Conservation (phyloP, 2,888 invertebrate genomes). For the Sipha maydis region DNA sequence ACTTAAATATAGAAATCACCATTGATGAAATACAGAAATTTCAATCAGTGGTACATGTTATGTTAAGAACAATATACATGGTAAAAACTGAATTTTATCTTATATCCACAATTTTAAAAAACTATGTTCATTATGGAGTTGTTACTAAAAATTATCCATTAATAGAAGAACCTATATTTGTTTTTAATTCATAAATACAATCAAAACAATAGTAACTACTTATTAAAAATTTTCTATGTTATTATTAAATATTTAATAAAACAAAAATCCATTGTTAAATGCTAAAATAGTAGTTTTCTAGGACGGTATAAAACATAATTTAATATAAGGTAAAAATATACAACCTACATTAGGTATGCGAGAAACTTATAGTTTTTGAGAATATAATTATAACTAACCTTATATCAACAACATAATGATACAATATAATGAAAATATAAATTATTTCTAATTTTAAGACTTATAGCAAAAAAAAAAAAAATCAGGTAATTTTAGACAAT, state of each 20-base stretch:
- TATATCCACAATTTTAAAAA: neutral
- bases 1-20: no score
- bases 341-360: neutral
- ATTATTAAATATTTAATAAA: neutral
- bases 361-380: neutral
- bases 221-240: neutral
- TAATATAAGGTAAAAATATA: constrained; percentile 6
- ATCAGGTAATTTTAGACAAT: neutral
- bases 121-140: neutral
- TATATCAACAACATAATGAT: neutral
- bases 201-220: neutral
- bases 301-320: constrained; percentile 44
- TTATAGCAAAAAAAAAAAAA: neutral
- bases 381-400: neutral
- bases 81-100: no score
- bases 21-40: no score
- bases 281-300: constrained; percentile 32
- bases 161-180: neutral
- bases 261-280: neutral
- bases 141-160: neutral
- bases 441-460: neutral
- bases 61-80: no score
- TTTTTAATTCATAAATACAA: neutral
- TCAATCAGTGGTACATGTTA: no score
- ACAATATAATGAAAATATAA: neutral